Evolutionary conservation across 2,888 invertebrate species (phyloP), one percentile per base, ranked within the genome.

Genomic region (Eupithecia vulgata): DNA sequence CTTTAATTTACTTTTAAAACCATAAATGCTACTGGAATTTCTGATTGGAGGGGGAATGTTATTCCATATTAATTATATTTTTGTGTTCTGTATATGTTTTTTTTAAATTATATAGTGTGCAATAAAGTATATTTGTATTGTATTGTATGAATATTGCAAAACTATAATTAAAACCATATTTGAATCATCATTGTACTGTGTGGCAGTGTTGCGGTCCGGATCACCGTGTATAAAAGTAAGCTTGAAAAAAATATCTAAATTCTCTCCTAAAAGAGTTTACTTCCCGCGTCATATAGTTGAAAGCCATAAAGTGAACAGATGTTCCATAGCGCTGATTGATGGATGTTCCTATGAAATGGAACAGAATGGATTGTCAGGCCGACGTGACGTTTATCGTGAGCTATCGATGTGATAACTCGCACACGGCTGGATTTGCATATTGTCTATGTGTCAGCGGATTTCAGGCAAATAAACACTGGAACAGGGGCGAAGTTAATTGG

Each of bases 281-380:
- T 10, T 52, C 8, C 21, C 48, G 48, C 48, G 66, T 70, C 67
- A 64, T n/a, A n/a, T 62, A 72, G 34, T 65, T 57, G 37, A 70
- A 68, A 62, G 65, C 62, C 67, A 73, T 73, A 74, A 73, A 74
- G 65, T 72, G 72, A 45, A 69, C 73, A 73, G 71, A 72, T 72
- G 72, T 66, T 74, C 74, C 68, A 73, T 73, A 65, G 67, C 72
- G 59, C 17, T 34, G 74, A 76, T 75, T 71, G 73, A 75, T 76
- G 73, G 75, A 77, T 75, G 72, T 59, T 25, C 34, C 59, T 30
- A 37, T 64, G 37, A 68, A 71, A 40, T 52, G 70, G 67, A 66
- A 59, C 67, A 37, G 37, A 68, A 64, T 59, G 52, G 45, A 70
- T 71, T 74, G 76, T 72, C 71, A 70, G 42, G 69, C 74, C 65